These are phyloP conservation scores for Pangasius larnaudii DNA, from an alignment of 2,797 vertebrate genomes.

Conservation along the genomic window DNA sequence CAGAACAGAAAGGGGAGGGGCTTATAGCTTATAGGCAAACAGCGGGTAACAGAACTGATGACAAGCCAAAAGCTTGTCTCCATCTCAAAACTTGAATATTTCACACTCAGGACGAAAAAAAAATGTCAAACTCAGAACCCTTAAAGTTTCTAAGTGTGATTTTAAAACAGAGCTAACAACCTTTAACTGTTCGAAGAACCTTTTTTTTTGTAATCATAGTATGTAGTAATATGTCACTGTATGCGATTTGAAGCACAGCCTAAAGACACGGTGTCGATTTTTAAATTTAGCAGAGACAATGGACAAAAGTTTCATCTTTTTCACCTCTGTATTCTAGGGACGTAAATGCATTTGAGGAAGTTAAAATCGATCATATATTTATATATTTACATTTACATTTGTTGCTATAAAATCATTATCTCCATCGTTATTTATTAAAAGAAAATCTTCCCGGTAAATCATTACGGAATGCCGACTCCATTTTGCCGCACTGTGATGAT, in stretches of 20 bases:
- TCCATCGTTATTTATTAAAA: too few relatives aligned
- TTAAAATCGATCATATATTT: too few relatives aligned
- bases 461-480: too few relatives aligned
- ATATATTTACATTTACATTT: too few relatives aligned
- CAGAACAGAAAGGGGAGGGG: neutral
- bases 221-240: neutral
- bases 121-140: neutral
- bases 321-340: too few relatives aligned
- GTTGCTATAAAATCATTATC: too few relatives aligned
- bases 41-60: neutral
- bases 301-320: too few relatives aligned
- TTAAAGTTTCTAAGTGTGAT: neutral
- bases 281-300: too few relatives aligned
- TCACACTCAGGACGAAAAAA: neutral
- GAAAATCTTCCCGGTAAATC: too few relatives aligned
- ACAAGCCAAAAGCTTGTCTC: neutral
- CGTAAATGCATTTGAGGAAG: too few relatives aligned
- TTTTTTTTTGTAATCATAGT: neutral
- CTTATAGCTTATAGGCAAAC: neutral
- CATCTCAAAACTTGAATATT: neutral
- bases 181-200: neutral
- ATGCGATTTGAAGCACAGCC: neutral
- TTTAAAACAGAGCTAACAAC: neutral
- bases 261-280: too few relatives aligned
- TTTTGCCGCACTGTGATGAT: neutral